Conservation (phyloP, 92 coral and sea anemone species). For the Palythoa grandis region DNA sequence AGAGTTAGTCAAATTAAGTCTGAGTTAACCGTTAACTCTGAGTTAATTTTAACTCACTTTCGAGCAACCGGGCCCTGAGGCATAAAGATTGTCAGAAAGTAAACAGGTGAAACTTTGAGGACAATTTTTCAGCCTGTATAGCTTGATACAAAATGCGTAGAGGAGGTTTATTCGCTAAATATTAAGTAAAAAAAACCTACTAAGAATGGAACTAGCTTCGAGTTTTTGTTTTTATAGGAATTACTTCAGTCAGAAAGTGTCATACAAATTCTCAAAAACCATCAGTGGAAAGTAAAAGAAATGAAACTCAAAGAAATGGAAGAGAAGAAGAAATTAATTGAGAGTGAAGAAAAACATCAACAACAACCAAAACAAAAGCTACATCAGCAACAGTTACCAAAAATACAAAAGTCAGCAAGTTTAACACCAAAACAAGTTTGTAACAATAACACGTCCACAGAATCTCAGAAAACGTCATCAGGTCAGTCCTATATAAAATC, state of each 20-base stretch:
- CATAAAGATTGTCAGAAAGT: too few relatives aligned
- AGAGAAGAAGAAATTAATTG: constrained; percentile 63
- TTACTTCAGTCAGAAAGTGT: constrained; percentile 86
- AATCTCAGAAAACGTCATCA: constrained; percentile 14
- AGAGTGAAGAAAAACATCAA: constrained; percentile 51
- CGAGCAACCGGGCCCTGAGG: too few relatives aligned
- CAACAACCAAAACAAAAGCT: constrained; percentile 43
- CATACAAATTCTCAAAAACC: constrained; percentile 70
- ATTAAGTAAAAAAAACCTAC: neutral
- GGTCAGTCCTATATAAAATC: neutral
- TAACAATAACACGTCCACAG: neutral
- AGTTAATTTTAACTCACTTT: too few relatives aligned
- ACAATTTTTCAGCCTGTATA: too few relatives aligned
- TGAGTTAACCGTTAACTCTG: too few relatives aligned
- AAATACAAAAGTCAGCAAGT: neutral
- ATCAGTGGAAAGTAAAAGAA: constrained; percentile 80
- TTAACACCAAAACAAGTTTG: neutral
- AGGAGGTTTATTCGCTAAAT: too few relatives aligned
- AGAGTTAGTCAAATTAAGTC: too few relatives aligned
- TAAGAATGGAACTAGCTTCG: neutral
- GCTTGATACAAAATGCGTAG: too few relatives aligned
- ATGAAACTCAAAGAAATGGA: constrained; percentile 69
- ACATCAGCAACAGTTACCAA: constrained; percentile 23
- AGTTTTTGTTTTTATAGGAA: constrained; percentile 59
- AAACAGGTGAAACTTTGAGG: too few relatives aligned